Base-by-base conservation (phyloP, 2,113 vertebrate genomes). In the Rhodinocichla rosea region DNA sequence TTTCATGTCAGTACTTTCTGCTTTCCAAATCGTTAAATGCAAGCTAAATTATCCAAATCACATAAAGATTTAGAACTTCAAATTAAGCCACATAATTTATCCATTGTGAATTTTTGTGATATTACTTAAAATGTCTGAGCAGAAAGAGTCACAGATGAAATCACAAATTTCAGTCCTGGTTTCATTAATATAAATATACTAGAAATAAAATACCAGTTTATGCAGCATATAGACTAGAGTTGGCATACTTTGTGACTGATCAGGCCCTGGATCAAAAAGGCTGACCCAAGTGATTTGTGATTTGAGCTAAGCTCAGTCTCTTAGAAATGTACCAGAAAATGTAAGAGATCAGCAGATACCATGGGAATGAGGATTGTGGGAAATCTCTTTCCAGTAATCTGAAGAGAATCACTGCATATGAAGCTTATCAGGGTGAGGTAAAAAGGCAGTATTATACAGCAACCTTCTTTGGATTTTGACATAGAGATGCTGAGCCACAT, bases 11-110 rank as follows among this genome's bases (percentile, higher is more conserved):
- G 23, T 74, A 57, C 62, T 78, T 95, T 94, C 49, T 77, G 13
- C 68, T 93, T 96, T 77, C n/a, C 64, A 35, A 92, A 88, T 90
- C 76, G 21, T 82, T 90, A 90, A 90, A 95, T 83, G 59, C 69
- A 79, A 80, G 40, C 35, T 94, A 83, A 87, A 92, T 89, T 89
- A 60, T 60, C 83, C 37, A 89, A 86, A 80, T 78, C 45, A 55
- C 49, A 94, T 9, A 50, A 92, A 87, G 79, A 84, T 39, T 79
- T 60, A 33, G 52, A 92, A 69, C 68, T 80, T 71, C 74, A 88
- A 94, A 81, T 92, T 75, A 90, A 87, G 63, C 7, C 0, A 30
- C 67, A 8, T 69, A 80, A 79, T 93, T 77, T 81, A 67, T 50
- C 37, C 64, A 63, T 69, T 67, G 59, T 1, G 5, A 83, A 20